These are phyloP conservation scores for Megalops cyprinoides DNA, from an alignment of 2,797 vertebrate species.

Conservation along the genomic window DNA sequence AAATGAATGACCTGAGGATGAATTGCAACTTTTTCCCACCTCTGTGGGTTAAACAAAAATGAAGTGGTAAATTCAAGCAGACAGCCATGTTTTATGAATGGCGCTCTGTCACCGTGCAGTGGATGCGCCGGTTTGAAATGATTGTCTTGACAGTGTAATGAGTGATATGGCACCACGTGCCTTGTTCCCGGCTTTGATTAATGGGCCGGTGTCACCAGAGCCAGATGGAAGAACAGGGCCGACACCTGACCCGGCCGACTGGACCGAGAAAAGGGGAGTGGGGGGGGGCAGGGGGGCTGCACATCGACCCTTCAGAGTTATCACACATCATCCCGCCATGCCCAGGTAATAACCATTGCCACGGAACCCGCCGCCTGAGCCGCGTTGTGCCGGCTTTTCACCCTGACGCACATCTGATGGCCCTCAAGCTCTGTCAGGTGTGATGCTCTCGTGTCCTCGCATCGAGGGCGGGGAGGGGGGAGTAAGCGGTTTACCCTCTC, in stretches of 20 bases:
- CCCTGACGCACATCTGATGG: neutral
- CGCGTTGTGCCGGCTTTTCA: neutral
- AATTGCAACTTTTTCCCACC: neutral
- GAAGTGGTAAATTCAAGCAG: neutral
- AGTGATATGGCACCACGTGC: neutral
- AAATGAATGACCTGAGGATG: neutral
- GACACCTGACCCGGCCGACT: neutral
- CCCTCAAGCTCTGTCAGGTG: conserved; percentile 2
- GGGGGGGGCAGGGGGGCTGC: no score
- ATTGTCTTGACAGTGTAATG: conserved; percentile 1
- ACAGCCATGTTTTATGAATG: conserved; percentile 7
- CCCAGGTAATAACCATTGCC: conserved; percentile 43
- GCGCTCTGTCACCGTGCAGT: neutral
- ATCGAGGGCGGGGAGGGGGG: neutral
- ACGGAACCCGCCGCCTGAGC: conserved; percentile 21
- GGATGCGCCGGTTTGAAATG: neutral
- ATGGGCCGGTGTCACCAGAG: neutral
- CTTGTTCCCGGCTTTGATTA: conserved; percentile 9
- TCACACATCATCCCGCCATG: conserved; percentile 31
- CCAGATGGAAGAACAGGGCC: neutral
- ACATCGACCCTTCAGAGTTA: conserved; percentile 27
- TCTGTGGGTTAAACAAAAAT: neutral
- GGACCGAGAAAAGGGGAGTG: conserved; percentile 1
- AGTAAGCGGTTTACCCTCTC: neutral
- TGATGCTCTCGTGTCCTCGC: neutral